These are phyloP conservation scores for Bos javanicus DNA, from an alignment of 2,113 vertebrate genomes.

Conservation along the genomic window DNA sequence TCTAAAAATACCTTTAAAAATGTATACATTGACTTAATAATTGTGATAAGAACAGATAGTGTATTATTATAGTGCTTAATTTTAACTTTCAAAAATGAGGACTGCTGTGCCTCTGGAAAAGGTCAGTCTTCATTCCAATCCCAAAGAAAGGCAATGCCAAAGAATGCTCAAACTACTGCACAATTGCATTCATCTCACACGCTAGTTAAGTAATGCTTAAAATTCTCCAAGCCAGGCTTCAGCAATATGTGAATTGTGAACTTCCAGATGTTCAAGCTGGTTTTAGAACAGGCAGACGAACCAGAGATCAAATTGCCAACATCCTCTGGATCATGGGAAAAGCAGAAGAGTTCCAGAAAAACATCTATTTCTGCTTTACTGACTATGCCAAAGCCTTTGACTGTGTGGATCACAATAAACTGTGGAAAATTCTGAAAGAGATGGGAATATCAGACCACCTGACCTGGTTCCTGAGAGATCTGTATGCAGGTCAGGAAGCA, in stretches of 20 bases:
- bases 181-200: neutral
- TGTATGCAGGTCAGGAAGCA: neutral
- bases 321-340: rapidly evolving
- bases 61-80: neutral
- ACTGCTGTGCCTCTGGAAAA: neutral
- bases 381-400: neutral
- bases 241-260: neutral
- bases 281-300: neutral
- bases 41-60: neutral
- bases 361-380: neutral
- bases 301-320: neutral
- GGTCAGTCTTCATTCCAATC: neutral
- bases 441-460: neutral
- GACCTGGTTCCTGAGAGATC: neutral
- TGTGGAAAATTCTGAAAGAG: neutral
- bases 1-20: neutral
- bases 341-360: neutral
- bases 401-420: neutral
- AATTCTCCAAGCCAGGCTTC: neutral
- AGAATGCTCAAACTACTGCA: neutral
- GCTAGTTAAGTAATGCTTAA: neutral
- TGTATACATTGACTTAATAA: neutral
- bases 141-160: neutral
- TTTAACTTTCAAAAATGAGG: conserved; percentile 25
- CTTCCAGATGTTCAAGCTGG: neutral